Evolutionary conservation across 2,888 invertebrate genomes (phyloP).

Genomic region (Elegia similella): DNA sequence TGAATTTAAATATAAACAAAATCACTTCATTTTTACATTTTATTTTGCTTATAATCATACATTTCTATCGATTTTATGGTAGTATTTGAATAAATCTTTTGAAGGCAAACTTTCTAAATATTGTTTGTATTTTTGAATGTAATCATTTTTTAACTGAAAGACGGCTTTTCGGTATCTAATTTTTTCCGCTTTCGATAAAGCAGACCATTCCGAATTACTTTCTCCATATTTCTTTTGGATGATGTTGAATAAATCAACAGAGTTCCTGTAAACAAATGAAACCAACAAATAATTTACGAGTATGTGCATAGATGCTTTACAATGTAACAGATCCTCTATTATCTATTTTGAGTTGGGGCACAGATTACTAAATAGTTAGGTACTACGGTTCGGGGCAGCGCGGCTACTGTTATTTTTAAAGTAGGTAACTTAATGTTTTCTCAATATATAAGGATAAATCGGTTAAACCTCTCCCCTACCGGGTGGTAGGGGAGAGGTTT

Average conservation of each 20-base stretch:
- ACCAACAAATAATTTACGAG: conserved; percentile 5
- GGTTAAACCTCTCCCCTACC: too few species aligned
- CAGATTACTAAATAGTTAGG: too few species aligned
- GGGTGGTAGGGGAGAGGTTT: too few species aligned
- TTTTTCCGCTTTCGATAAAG: conserved; percentile 42
- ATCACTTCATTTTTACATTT: not conserved
- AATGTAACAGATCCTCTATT: not conserved
- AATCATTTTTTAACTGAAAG: conserved; percentile 51
- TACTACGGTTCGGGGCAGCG: too few species aligned
- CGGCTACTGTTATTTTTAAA: too few species aligned
- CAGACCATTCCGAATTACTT: conserved; percentile 36
- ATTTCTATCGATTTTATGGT: conserved; percentile 35
- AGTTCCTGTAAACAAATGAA: conserved; percentile 43
- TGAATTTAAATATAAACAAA: not conserved
- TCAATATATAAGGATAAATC: too few species aligned
- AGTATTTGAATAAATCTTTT: conserved; percentile 52
- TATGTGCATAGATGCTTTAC: not conserved
- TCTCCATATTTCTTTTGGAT: conserved; percentile 34
- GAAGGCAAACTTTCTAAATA: conserved; percentile 59
- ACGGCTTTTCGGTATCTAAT: conserved; percentile 48
- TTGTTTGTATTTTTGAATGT: conserved; percentile 52
- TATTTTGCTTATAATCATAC: not conserved
- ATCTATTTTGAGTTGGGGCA: conserved; percentile 29
- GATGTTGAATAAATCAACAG: conserved; percentile 53
- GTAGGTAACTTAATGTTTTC: not conserved